Percentiles rank a stretch among this genome's conserved stretches.
Evolutionary conservation across 2,888 invertebrate genomes (phyloP).

Genomic region (Ecliptopera silaceata): DNA sequence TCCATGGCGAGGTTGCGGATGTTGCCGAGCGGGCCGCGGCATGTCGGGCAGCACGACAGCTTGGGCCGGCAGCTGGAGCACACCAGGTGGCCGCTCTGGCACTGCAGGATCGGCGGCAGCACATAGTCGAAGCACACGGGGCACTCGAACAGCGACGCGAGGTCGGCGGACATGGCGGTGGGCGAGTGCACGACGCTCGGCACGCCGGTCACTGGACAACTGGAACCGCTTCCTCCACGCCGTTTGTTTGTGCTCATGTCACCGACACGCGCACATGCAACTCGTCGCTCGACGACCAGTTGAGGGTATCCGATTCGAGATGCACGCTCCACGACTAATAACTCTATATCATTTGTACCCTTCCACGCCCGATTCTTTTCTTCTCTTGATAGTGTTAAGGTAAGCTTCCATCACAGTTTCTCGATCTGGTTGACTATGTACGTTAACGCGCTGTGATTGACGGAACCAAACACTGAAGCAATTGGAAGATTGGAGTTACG

Average conservation of each 20-base stretch:
- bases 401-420: conserved; percentile 75
- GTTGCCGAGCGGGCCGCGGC: conserved; percentile 97
- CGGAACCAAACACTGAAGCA: conserved; percentile 44
- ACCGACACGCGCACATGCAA: conserved; percentile 76
- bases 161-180: conserved; percentile 90
- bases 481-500: conserved; percentile 40
- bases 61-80: conserved; percentile 99
- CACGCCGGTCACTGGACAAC: conserved; percentile 79
- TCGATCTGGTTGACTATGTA: conserved; percentile 36
- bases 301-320: conserved; percentile 42
- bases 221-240: conserved; percentile 81
- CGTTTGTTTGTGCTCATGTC: conserved; percentile 83
- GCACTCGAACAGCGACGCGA: conserved; percentile 96
- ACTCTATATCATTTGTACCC: conserved; percentile 72
- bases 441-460: conserved; percentile 47
- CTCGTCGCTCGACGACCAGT: conserved; percentile 65
- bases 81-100: conserved; percentile 99
- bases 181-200: conserved; percentile 83
- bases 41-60: conserved; percentile 98
- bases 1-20: conserved; percentile 99
- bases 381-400: conserved; percentile 61
- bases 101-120: conserved; percentile 98
- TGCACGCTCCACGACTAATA: conserved; percentile 42
- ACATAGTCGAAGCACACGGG: conserved; percentile 99
- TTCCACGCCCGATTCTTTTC: conserved; percentile 70